phyloP scores from a whole-genome alignment of 2,797 vertebrate genomes.

The Poeciliopsis paucimaculata region DNA sequence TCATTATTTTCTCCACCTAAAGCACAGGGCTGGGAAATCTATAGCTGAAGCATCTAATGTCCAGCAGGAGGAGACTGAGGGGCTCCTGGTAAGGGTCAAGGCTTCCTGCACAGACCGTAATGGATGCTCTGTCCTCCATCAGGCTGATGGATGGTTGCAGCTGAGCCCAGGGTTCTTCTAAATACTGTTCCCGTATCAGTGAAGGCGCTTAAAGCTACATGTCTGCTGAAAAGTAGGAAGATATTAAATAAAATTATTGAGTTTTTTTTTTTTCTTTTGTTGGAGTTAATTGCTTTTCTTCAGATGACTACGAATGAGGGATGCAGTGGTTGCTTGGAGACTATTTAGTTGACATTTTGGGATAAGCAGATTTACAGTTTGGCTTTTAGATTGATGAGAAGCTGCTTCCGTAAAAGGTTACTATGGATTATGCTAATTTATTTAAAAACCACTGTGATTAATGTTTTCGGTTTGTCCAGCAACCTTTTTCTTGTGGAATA shows the following conservation, averaged over 20 bases:
- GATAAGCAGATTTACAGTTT: background rate
- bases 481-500: background rate
- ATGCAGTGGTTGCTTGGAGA: background rate
- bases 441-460: background rate
- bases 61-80: slow-evolving; percentile 37
- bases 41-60: slow-evolving; percentile 42
- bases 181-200: slow-evolving; percentile 4
- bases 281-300: background rate
- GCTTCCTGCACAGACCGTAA: slow-evolving; percentile 48
- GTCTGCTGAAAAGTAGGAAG: background rate
- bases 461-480: background rate
- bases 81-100: slow-evolving; percentile 18
- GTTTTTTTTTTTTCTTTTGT: background rate
- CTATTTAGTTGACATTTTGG: slow-evolving; percentile 5
- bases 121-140: slow-evolving; percentile 65
- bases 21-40: slow-evolving; percentile 45
- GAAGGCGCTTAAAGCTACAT: background rate
- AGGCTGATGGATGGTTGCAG: slow-evolving; percentile 53
- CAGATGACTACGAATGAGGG: background rate
- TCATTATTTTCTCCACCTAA: slow-evolving; percentile 19
- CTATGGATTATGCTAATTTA: background rate
- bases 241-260: background rate
- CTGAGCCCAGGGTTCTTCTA: slow-evolving; percentile 22
- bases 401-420: background rate
- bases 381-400: slow-evolving; percentile 5